phyloP scores from a whole-genome alignment of 2,888 invertebrate species.

The Leptinotarsa peninsularis region DNA sequence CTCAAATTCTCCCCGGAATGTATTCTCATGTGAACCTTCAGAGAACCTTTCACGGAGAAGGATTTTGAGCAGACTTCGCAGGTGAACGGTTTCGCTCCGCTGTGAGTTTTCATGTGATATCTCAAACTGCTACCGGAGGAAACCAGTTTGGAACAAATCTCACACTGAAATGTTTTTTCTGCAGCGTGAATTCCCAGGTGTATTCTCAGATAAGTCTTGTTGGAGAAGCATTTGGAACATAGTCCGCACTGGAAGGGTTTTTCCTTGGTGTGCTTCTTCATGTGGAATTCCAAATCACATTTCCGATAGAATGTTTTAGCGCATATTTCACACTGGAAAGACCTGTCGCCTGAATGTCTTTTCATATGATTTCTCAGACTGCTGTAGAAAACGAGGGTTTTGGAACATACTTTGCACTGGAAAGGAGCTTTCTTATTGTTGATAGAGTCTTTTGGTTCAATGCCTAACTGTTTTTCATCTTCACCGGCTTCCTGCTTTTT shows the following conservation, averaged over 20 bases:
- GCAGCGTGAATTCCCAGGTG: conserved; percentile 4
- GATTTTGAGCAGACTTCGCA: conserved; percentile 3
- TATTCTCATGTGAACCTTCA: conserved; percentile 11
- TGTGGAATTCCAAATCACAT: conserved; percentile 9
- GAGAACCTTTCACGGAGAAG: neutral
- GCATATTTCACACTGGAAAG: conserved; percentile 1
- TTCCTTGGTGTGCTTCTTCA: conserved; percentile 3
- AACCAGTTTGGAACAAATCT: neutral
- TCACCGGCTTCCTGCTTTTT: neutral
- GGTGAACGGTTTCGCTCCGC: conserved; percentile 2
- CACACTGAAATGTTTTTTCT: neutral
- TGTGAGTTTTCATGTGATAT: conserved; percentile 5
- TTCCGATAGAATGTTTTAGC: neutral
- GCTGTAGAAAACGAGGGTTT: neutral
- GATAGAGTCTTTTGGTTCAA: neutral
- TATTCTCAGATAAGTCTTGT: neutral
- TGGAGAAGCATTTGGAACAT: conserved; percentile 4
- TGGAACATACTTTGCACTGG: conserved; percentile 2
- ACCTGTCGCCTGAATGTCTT: conserved; percentile 3
- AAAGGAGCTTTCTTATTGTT: neutral
- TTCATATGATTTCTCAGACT: conserved; percentile 9
- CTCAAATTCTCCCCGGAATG: neutral
- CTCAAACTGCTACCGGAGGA: conserved; percentile 5
- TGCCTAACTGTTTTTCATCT: neutral
- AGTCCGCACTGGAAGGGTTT: conserved; percentile 12